Percentiles rank a stretch among this genome's conserved stretches.
Conservation (phyloP, 2,797 vertebrate species). For the Liasis olivaceus region DNA sequence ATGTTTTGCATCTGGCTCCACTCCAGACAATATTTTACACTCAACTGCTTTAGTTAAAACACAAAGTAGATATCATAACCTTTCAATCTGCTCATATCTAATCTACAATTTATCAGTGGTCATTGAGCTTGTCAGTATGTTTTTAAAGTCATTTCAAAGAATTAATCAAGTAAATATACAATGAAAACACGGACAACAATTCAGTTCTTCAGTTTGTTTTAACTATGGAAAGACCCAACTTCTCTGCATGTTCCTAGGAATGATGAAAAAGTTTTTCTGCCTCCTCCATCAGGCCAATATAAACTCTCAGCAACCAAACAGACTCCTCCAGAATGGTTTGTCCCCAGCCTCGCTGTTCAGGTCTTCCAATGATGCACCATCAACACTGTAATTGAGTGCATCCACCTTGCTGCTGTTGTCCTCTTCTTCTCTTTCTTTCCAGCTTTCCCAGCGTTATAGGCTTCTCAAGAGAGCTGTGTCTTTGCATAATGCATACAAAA, state of each 20-base stretch:
- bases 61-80: background rate
- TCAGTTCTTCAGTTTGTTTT: background rate
- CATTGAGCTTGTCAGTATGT: background rate
- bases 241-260: background rate
- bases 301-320: background rate
- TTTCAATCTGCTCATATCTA: background rate
- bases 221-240: background rate
- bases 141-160: conserved; percentile 6
- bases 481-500: background rate
- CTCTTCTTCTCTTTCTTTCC: background rate
- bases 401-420: background rate
- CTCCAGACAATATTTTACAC: background rate
- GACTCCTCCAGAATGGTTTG: background rate
- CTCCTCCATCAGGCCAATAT: background rate
- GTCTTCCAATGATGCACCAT: background rate
- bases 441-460: background rate
- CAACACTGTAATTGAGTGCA: background rate
- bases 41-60: background rate
- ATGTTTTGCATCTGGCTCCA: background rate
- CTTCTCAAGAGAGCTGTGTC: background rate
- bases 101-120: conserved; percentile 18
- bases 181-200: background rate
- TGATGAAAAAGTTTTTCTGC: background rate
- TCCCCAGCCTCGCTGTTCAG: background rate
- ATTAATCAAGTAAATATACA: conserved; percentile 16